A percentile compares a stretch with the other conserved stretches of the same genome.
Conservation (phyloP, 2,797 vertebrate genomes). For the Ctenopoma multispine region DNA sequence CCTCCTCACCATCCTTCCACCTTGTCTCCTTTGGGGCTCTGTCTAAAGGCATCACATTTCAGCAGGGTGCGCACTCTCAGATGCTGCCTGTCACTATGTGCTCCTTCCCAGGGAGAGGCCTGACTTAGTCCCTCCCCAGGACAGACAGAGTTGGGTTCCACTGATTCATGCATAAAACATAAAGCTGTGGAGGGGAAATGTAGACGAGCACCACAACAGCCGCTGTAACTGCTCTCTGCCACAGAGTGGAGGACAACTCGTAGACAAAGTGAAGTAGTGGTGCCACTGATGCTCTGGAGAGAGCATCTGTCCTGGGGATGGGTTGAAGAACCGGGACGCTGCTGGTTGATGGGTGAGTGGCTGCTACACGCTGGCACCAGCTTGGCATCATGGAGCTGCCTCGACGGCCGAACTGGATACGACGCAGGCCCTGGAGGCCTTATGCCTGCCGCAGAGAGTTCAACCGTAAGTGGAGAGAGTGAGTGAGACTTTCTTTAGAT, state of each 20-base stretch:
- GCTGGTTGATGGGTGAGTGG: slow-evolving; percentile 63
- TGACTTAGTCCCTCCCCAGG: slow-evolving; percentile 46
- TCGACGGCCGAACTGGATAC: slow-evolving; percentile 89
- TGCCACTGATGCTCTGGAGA: slow-evolving; percentile 41
- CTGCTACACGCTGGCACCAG: slow-evolving; percentile 39
- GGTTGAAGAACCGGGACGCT: slow-evolving; percentile 36
- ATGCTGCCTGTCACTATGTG: slow-evolving; percentile 44
- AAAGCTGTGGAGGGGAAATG: slow-evolving; percentile 57
- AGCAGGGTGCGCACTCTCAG: slow-evolving; percentile 50
- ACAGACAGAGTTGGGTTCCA: slow-evolving; percentile 80
- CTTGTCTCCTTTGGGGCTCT: slow-evolving; percentile 28
- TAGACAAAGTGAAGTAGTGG: background rate
- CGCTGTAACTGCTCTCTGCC: slow-evolving; percentile 31
- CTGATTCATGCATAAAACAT: slow-evolving; percentile 86
- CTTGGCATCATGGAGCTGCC: slow-evolving; percentile 89
- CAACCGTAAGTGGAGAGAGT: slow-evolving; percentile 86
- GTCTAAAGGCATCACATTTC: slow-evolving; percentile 66
- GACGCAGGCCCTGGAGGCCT: slow-evolving; percentile 87
- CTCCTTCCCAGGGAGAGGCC: slow-evolving; percentile 45
- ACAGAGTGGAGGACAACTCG: slow-evolving; percentile 1
- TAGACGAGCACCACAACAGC: slow-evolving; percentile 58
- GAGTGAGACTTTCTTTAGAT: background rate
- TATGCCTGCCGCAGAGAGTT: slow-evolving; percentile 82
- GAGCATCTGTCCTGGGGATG: slow-evolving; percentile 50
- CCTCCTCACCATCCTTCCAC: slow-evolving; percentile 33